Conservation (phyloP, 2,113 vertebrate genomes). For the Blennius ocellaris region DNA sequence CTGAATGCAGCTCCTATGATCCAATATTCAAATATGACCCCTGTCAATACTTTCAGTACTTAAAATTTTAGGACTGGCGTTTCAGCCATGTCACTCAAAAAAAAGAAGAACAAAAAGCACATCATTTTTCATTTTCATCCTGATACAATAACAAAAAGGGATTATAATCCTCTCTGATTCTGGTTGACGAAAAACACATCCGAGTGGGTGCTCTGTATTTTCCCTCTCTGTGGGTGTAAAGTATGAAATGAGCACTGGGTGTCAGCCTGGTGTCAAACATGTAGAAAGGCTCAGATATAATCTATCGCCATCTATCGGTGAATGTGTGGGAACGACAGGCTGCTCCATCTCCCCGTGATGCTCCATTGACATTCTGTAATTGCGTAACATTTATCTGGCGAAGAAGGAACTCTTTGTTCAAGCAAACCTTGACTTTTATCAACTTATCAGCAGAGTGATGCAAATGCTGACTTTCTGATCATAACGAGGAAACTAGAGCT, state of each 20-base stretch:
- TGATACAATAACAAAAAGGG: too few relatives aligned
- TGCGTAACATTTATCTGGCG: background rate
- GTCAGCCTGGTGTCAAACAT: conserved; percentile 1
- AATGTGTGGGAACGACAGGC: background rate
- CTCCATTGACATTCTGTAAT: background rate
- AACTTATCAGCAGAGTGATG: too few relatives aligned
- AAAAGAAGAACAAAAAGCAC: too few relatives aligned
- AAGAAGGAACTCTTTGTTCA: background rate
- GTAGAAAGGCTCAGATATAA: background rate
- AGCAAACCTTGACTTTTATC: background rate
- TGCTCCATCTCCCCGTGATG: background rate
- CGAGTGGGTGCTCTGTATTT: conserved; percentile 30
- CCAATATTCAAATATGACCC: too few relatives aligned
- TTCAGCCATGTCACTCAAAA: too few relatives aligned
- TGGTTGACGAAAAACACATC: background rate
- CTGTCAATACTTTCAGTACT: too few relatives aligned
- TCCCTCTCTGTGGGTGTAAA: background rate
- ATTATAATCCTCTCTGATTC: too few relatives aligned
- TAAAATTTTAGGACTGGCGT: too few relatives aligned
- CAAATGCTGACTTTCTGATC: too few relatives aligned
- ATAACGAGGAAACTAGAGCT: too few relatives aligned
- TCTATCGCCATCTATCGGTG: conserved; percentile 52
- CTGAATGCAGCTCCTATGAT: too few relatives aligned
- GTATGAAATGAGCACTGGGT: background rate
- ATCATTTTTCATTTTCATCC: too few relatives aligned